Percentiles rank a stretch among this genome's conserved stretches.
Conservation (phyloP, 64 coral and sea anemone genomes). For the Montipora cactus region DNA sequence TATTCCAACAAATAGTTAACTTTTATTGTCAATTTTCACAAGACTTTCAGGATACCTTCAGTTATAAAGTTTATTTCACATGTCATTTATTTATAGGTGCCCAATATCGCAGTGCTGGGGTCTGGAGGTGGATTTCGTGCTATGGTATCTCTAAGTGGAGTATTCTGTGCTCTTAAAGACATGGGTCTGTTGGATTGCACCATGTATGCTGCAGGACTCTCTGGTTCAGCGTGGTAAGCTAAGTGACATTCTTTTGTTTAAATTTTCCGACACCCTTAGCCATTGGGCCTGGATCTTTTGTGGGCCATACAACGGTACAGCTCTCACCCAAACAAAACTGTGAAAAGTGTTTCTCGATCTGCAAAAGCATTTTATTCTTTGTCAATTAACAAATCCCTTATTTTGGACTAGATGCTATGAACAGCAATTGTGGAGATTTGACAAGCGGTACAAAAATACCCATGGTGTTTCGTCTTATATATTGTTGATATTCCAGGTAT, state of each 20-base stretch:
- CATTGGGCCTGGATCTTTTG: too few relatives aligned
- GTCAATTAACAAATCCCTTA: too few relatives aligned
- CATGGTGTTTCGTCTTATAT: neutral
- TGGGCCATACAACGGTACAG: too few relatives aligned
- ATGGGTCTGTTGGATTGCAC: conserved; percentile 54
- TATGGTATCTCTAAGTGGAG: conserved; percentile 68
- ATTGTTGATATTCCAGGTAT: conserved; percentile 33
- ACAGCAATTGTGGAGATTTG: neutral
- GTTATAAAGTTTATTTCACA: neutral
- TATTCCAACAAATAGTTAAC: too few relatives aligned
- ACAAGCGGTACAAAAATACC: conserved; percentile 10
- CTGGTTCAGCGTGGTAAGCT: conserved; percentile 71
- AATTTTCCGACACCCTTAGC: too few relatives aligned
- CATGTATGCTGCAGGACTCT: conserved; percentile 60
- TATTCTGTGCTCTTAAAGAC: conserved; percentile 49
- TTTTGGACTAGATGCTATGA: too few relatives aligned
- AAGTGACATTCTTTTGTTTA: neutral
- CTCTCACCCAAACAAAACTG: too few relatives aligned
- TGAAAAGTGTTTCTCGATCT: too few relatives aligned
- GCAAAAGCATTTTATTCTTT: too few relatives aligned
- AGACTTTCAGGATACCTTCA: too few relatives aligned
- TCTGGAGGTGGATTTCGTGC: conserved; percentile 79
- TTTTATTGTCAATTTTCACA: too few relatives aligned
- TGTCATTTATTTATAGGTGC: conserved; percentile 5
- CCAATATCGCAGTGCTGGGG: conserved; percentile 53